These are phyloP conservation scores for Syngnathus acus DNA, from an alignment of 2,797 vertebrate genomes.

Conservation along the genomic window DNA sequence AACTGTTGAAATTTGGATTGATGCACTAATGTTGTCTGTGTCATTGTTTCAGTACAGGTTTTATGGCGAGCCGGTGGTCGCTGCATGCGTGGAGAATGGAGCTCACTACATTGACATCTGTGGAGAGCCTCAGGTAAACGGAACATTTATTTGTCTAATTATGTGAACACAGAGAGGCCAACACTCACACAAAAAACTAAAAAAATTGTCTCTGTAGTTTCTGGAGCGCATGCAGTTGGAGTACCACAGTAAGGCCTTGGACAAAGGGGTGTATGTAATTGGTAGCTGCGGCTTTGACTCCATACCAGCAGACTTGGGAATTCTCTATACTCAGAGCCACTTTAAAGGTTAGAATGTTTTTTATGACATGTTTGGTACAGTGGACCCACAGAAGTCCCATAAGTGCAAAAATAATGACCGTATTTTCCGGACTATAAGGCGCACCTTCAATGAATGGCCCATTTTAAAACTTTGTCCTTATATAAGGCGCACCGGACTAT, in stretches of 20 bases:
- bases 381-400: background rate
- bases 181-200: no score
- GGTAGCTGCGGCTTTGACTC: constrained; percentile 90
- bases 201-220: constrained; percentile 60
- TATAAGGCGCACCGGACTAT: no score
- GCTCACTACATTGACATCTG: constrained; percentile 84
- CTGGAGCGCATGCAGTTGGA: constrained; percentile 79
- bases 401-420: background rate
- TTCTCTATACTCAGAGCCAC: constrained; percentile 75
- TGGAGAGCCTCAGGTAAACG: constrained; percentile 88
- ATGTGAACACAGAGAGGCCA: background rate
- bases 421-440: no score
- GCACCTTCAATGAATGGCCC: no score
- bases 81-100: constrained; percentile 90
- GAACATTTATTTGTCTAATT: background rate
- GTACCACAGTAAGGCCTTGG: constrained; percentile 75
- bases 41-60: constrained; percentile 76
- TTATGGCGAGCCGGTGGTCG: constrained; percentile 85
- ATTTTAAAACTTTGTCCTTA: no score
- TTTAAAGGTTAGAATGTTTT: constrained; percentile 69
- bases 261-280: constrained; percentile 77
- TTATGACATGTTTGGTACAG: background rate
- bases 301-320: constrained; percentile 81
- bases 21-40: background rate
- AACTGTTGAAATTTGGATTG: background rate